Evolutionary conservation across 37 sponge, comb jelly and placozoan genomes (phyloP), one percentile per base, ranked within the genome.

Genomic region (Cliona cf. orientalis): DNA sequence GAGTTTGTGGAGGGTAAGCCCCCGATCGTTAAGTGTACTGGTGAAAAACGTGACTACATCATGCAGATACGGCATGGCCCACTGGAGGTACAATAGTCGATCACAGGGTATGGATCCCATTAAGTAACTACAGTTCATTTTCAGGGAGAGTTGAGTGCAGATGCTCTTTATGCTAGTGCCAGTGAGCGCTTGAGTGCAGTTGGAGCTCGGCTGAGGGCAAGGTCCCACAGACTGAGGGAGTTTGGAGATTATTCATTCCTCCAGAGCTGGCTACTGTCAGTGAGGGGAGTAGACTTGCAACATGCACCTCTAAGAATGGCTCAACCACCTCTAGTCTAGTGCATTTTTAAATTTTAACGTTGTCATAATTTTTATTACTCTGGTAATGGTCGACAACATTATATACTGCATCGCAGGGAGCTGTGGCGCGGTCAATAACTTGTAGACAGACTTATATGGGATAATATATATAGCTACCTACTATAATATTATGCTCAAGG

Each of bases 11-110:
- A 62, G 35, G 80, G 80, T 22, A 65, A 78, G 59, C 33, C 62
- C 22, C 90, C 90, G 3, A 62, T 84, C 9, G 70, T 90, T 3
- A 41, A 39, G 9, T 74, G 69, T 29, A 37, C 72, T 0, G 86
- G 82, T 2, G 78, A 74, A 2, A 43, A 74, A 19, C 74, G 81
- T 34, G 91, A 90, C 45, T 85, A 71, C 46, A 85, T 90, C 37
- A 76, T 90, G 91, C 58, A 43, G 39, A 80, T 90, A 22, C 45
- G 91, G 1, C 55, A 3, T n/a, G 91, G 86, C 1, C 86, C 91
- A 31, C 45, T 90, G 65, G 90, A 86, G 79, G 86, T 86, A 14
- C 5, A 66, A 49, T 49, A 17, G 11, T 19, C 14, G 14, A 49
- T 11, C 55, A 49, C 55, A 49, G 14, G 17, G 17, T 17, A 49